Percentiles rank a stretch among this genome's conserved stretches.
phyloP scores from a whole-genome alignment of 2,888 invertebrate species.

The Tuta absoluta region DNA sequence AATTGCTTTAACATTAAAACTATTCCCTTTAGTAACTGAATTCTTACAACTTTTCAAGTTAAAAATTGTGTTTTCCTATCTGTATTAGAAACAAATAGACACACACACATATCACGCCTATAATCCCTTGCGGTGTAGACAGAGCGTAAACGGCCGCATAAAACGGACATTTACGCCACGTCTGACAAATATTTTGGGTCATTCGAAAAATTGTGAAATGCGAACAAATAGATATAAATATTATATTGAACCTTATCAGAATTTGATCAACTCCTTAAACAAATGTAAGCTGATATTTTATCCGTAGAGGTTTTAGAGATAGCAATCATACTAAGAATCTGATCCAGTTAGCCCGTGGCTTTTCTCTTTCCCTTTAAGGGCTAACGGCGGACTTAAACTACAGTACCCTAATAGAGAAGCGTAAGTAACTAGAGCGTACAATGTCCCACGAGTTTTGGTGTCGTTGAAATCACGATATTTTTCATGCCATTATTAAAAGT shows the following conservation, averaged over 20 bases:
- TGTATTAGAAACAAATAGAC: too few relatives aligned
- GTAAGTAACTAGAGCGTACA: constrained; percentile 46
- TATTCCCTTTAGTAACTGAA: too few relatives aligned
- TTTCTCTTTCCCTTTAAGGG: constrained; percentile 14
- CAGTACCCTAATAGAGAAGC: constrained; percentile 19
- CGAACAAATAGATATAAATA: too few relatives aligned
- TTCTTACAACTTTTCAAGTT: too few relatives aligned
- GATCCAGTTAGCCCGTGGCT: neutral
- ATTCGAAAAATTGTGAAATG: too few relatives aligned
- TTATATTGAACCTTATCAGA: neutral
- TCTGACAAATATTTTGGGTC: too few relatives aligned
- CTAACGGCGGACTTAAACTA: neutral
- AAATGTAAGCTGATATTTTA: neutral
- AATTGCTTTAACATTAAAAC: too few relatives aligned
- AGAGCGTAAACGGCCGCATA: too few relatives aligned
- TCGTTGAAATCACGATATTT: constrained; percentile 44
- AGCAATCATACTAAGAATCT: constrained; percentile 2
- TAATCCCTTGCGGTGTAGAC: too few relatives aligned
- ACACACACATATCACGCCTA: too few relatives aligned
- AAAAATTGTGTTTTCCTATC: too few relatives aligned
- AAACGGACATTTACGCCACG: too few relatives aligned
- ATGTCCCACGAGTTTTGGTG: constrained; percentile 43
- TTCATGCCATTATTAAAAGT: constrained; percentile 31
- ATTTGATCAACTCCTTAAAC: neutral
- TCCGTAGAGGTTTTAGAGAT: neutral